Evolutionary conservation across 2,888 invertebrate genomes (phyloP), one percentile per base, ranked within the genome.

Genomic region (Syrphus vitripennis): DNA sequence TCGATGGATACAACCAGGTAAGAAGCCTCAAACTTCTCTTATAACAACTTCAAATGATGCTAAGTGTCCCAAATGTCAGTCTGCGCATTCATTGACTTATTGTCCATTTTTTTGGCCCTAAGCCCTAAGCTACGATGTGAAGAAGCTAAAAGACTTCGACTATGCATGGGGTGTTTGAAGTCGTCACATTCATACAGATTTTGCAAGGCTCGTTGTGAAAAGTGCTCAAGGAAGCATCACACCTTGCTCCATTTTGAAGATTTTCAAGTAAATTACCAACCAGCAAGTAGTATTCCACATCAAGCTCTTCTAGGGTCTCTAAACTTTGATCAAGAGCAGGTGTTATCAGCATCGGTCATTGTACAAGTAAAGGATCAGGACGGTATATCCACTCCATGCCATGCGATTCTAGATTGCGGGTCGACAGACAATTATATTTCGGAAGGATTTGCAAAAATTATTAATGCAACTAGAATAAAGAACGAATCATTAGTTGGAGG

Each of bases 361-460:
- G 31, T 55, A 16, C 1, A 31, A 10, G 16, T 55, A 16, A 16
- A n/a, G n/a, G 19, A 24, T 57, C 9, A 57, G n/a, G n/a, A 40
- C 31, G 57, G 57, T 19, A 4, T 21, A 14, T 3, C 53, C 29
- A 29, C n/a, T 16, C 53, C 24, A n/a, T 53, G 53, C 21, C 53
- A 53, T 31, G 57, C 57, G 9, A 16, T 57, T 3, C 10, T 57
- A 57, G 57, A 57, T 57, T 57, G 57, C 7, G 31, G 29, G 4
- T 57, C 57, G 7, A 57, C 57, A 31, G 57, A 57, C n/a, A n/a
- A 57, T 57, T 57, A 57, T 19, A 31, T 57, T 5, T 31, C 57
- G 5, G 29, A 57, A 16, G 19, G 57, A 31, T 57, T 16, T 57
- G 57, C 31, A n/a, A 53, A 53, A 26, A 53, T 53, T 24, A 50